A percentile compares a stretch with the other conserved stretches of the same genome.
Conservation (phyloP, 2,113 vertebrate genomes). For the human (Homo sapiens) region DNA sequence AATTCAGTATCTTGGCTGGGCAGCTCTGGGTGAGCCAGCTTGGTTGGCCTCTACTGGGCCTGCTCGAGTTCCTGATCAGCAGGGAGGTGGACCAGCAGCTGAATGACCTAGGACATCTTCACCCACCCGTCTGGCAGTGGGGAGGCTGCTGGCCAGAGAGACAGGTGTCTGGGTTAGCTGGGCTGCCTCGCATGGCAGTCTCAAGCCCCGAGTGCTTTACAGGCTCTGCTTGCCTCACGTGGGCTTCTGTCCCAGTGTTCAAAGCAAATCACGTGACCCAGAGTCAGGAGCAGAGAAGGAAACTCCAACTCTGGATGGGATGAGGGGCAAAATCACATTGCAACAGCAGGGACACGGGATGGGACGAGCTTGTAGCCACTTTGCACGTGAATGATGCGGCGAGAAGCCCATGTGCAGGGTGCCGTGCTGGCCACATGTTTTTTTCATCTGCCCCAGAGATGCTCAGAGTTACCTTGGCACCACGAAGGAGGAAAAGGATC, state of each 20-base stretch:
- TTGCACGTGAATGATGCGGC: accelerated
- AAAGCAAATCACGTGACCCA: neutral
- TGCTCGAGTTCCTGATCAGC: neutral
- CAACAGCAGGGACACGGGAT: neutral
- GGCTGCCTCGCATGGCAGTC: neutral
- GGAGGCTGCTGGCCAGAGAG: neutral
- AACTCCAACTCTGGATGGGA: neutral
- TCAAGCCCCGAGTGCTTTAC: neutral
- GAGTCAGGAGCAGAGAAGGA: neutral
- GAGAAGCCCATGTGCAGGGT: neutral
- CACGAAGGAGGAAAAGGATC: too few relatives aligned
- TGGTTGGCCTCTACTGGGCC: neutral
- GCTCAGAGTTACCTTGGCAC: neutral
- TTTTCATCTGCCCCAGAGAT: neutral
- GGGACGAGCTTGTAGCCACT: accelerated
- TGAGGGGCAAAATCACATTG: accelerated
- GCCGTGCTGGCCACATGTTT: accelerated
- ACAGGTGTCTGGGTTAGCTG: accelerated
- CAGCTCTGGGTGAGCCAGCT: neutral
- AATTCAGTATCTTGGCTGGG: neutral
- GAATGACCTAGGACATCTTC: neutral
- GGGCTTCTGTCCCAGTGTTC: neutral
- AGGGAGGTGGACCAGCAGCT: neutral
- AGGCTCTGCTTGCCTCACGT: neutral
- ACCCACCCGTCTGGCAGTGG: accelerated